Evolutionary conservation across 1,140 invertebrate species (phyloP), one percentile per base, ranked within the genome.

Genomic region (Sinonovacula constricta): DNA sequence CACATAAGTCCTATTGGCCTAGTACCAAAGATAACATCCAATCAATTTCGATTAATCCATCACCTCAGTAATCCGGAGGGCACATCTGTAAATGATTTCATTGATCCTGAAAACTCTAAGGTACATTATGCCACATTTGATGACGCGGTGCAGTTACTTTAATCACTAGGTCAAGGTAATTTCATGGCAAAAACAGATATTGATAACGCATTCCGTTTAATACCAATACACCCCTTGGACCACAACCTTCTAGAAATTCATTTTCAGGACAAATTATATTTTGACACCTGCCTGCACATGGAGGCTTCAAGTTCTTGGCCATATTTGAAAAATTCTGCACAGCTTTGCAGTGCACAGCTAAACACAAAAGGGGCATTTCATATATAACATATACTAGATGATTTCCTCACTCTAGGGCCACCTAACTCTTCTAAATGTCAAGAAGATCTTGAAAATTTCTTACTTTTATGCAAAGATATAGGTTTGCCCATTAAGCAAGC

Each of bases 291-390:
- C 39, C 39, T 45, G 39, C 14, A 26, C 53, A 70, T 70, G 30
- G 57, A 18, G 57, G 57, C 57, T 26, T 60, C 57, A 45, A 36
- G 22, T 18, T 57, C 36, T 49, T 68, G 63, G 12, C 31, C 1
- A 57, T 62, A n/a, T 80, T 80, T 59, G 69, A 82, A 45, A 24
- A 28, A 14, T 75, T 82, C 31, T 80, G 59, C 30, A 33, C 68
- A 26, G 62, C 54, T 30, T 18, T 82, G 14, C 62, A 82, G 49
- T 75, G 12, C n/a, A 49, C 34, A 18, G 7, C 18, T 2, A 7
- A 56, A 76, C 53, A 31, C n/a, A 56, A 5, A 67, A 3, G 57
- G 18, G 14, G 33, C 4, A 3, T 22, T 22, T 24, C 24, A n/a
- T 15, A 30, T 33, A 69, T 77, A 34, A 1, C 72, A 81, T 39